Evolutionary conservation across 2,888 invertebrate genomes (phyloP), one percentile per base, ranked within the genome.

Genomic region (Tetragnatha montana): DNA sequence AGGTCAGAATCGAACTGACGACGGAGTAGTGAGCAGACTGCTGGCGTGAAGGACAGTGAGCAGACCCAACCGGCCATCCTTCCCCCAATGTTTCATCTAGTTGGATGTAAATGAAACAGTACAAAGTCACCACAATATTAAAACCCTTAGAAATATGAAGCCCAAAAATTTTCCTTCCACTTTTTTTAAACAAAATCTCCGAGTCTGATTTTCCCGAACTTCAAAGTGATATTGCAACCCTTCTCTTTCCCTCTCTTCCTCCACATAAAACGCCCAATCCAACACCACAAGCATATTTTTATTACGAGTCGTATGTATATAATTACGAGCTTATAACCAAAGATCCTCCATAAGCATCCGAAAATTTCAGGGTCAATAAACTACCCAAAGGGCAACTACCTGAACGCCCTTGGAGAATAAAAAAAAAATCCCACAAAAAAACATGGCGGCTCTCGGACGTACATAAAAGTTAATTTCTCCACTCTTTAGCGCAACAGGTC

Each of bases 401-500:
- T 51, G 21, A 60, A 78, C 71, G 21, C 71, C 71, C 10, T 19
- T 8, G 19, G 21, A 6, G 14, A 78, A 4, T 35, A 35, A n/a
- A n/a, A n/a, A 71, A 73, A 73, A n/a, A n/a, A n/a, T n/a, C n/a
- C 10, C 3, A 17, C 73, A 73, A 4, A 19, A 73, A 73, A 19
- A 73, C 22, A 6, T 8, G 81, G 49, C 49, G 71, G 22, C 22
- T 51, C 50, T 76, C 50, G 50, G 50, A 50, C 12, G 19, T 49
- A 76, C 76, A 76, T 60, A 81, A 81, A 81, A 81, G 73, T 73
- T 81, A 84, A 84, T 78, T 84, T 60, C 21, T 69, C 8, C 50
- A 76, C 76, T 84, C 49, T 84, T 84, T 84, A 84, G 84, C 47
- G 69, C 78, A 84, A 76, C 84, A 84, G 84, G 84, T 84, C 84